Evolutionary conservation across 30 jellyfish, hydroid and myxozoan genomes (phyloP).

Genomic region (Cassiopea xamachana): DNA sequence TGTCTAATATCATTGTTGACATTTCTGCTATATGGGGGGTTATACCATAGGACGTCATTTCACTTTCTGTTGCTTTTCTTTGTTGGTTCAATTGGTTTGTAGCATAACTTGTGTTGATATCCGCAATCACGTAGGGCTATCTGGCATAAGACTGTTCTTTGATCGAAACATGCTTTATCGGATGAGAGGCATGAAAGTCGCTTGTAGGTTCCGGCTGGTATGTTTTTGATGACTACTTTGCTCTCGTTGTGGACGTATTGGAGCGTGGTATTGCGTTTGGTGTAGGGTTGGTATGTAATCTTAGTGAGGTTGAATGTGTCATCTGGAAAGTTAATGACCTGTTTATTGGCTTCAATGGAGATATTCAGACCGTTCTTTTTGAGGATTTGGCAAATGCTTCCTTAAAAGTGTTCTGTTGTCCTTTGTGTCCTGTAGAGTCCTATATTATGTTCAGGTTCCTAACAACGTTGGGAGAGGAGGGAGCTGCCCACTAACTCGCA

Average conservation of each 20-base stretch:
- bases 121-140: not conserved
- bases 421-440: not conserved
- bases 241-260: conserved; percentile 60
- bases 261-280: conserved; percentile 43
- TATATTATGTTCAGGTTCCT: too few relatives aligned
- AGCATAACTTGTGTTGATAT: not conserved
- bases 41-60: not conserved
- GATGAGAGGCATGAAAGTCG: not conserved
- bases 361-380: conserved; percentile 22
- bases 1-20: not conserved
- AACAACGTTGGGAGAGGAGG: too few relatives aligned
- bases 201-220: not conserved
- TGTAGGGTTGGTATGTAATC: conserved; percentile 30
- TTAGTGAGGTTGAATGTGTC: conserved; percentile 29
- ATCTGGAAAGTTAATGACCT: conserved; percentile 32
- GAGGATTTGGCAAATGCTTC: not conserved
- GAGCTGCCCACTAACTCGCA: too few relatives aligned
- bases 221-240: not conserved
- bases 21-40: not conserved
- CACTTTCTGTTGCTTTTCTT: not conserved
- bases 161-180: not conserved
- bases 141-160: not conserved
- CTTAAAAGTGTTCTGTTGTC: too few relatives aligned
- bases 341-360: conserved; percentile 38
- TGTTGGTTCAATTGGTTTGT: not conserved